A percentile compares a stretch with the other conserved stretches of the same genome.
Conservation (phyloP, 2,113 vertebrate species). For the Catharus minimus region DNA sequence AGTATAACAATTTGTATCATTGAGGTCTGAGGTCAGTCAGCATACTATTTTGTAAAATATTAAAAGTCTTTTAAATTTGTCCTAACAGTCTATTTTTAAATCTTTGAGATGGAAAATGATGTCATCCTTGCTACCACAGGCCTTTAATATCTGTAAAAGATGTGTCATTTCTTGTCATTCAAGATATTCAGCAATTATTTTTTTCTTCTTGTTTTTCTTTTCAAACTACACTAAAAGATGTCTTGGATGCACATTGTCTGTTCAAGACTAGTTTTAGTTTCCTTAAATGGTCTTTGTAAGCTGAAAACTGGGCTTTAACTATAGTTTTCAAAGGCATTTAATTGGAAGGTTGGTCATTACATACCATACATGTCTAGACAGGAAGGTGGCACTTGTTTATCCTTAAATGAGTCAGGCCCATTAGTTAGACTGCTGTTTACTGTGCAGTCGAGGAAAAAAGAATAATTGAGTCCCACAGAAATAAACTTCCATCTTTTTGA, state of each 20-base stretch:
- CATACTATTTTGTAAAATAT: neutral
- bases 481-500: conserved; percentile 14
- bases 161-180: neutral
- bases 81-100: neutral
- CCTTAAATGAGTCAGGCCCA: conserved; percentile 10
- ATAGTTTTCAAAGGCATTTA: neutral
- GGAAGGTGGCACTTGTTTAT: conserved; percentile 18
- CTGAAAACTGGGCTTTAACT: neutral
- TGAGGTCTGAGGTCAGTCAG: neutral
- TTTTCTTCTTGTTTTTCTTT: neutral
- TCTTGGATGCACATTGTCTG: neutral
- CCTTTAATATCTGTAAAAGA: neutral
- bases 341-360: neutral
- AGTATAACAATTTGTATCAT: neutral
- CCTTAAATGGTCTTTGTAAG: neutral
- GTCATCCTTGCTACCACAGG: neutral
- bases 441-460: neutral
- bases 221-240: neutral
- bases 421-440: conserved; percentile 25
- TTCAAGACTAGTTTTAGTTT: neutral
- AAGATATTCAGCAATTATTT: neutral
- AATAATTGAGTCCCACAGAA: neutral
- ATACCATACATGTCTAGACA: conserved; percentile 1
- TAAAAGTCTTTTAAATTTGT: neutral
- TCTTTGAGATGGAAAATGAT: neutral